These are phyloP conservation scores for Loripinus fragilis DNA, from an alignment of 2,888 invertebrate genomes.

Conservation along the genomic window DNA sequence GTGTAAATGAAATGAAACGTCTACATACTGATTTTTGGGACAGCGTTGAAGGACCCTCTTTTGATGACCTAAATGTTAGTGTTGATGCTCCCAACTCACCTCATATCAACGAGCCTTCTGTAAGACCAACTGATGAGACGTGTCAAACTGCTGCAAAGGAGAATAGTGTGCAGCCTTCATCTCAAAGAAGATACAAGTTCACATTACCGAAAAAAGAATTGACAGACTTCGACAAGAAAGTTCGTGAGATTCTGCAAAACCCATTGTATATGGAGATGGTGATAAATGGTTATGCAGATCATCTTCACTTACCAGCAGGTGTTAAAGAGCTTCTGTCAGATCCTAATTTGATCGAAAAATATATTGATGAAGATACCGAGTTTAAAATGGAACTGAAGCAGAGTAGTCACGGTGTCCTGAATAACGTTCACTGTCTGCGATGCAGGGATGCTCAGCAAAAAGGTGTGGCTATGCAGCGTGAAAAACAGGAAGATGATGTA, in stretches of 20 bases:
- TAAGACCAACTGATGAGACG: not conserved
- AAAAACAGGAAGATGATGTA: not conserved
- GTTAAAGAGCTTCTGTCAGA: conserved; percentile 34
- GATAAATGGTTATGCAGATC: conserved; percentile 31
- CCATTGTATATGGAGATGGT: conserved; percentile 51
- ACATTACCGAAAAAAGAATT: conserved; percentile 25
- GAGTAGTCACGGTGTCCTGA: conserved; percentile 28
- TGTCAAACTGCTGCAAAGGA: not conserved
- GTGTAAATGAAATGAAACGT: not conserved
- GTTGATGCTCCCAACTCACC: not conserved
- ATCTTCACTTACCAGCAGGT: conserved; percentile 27
- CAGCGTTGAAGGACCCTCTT: not conserved
- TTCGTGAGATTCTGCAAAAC: conserved; percentile 48
- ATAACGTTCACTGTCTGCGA: conserved; percentile 30
- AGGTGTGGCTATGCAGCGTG: not conserved
- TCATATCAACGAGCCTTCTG: not conserved
- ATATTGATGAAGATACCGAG: conserved; percentile 46
- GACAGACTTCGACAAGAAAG: conserved; percentile 30
- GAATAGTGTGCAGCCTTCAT: not conserved
- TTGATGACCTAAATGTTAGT: not conserved
- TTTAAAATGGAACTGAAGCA: conserved; percentile 41
- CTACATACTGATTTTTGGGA: not conserved
- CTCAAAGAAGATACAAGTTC: not conserved
- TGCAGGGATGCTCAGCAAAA: conserved; percentile 14
- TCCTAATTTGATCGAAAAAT: conserved; percentile 36